Evolutionary conservation across 1,140 invertebrate genomes (phyloP), one percentile per base, ranked within the genome.

Genomic region (Bradynema listronoti): DNA sequence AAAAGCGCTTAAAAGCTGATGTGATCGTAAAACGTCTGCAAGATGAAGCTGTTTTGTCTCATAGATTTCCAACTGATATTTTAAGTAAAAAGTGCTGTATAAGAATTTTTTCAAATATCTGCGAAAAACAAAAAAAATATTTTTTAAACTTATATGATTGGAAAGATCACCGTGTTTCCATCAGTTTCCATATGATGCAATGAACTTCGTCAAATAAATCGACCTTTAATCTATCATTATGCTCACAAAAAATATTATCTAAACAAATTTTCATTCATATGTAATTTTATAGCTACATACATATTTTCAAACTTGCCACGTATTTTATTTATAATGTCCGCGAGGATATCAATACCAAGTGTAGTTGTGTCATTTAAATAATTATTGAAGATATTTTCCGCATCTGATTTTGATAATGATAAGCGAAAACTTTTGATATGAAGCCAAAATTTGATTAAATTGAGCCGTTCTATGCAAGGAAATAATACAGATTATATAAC

Each of bases 1-100:
- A 25, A 55, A 55, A 4, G 33, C 22, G 50, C 52, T 27, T 19
- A 55, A 27, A 3, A 55, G 43, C 25, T 27, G 22, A 30, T 55
- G 52, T 3, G 52, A 50, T 54, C 50, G 24, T 36, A 55, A 55
- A 56, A 55, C 52, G 33, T 55, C 52, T 22, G 25, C 52, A 30
- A 55, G 33, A 5, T 22, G 32, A 11, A 55, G 3, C 50, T 46
- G 24, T 3, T 30, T 30, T 16, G 33, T 43, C n/a, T 56, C 32
- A 14, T 47, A n/a, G 14, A 55, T 25, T 43, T 55, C 52, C 2
- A 55, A 2, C 2, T 56, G 24, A 36, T 55, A 50, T 50, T 29
- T 19, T 16, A 32, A 25, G n/a, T 50, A 50, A 27, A 50, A 50
- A 29, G 29, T n/a, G n/a, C 47, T 50, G 16, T n/a, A 32, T 9